phyloP scores from a whole-genome alignment of 1,140 invertebrate species.

The Cyclargus thomasi region DNA sequence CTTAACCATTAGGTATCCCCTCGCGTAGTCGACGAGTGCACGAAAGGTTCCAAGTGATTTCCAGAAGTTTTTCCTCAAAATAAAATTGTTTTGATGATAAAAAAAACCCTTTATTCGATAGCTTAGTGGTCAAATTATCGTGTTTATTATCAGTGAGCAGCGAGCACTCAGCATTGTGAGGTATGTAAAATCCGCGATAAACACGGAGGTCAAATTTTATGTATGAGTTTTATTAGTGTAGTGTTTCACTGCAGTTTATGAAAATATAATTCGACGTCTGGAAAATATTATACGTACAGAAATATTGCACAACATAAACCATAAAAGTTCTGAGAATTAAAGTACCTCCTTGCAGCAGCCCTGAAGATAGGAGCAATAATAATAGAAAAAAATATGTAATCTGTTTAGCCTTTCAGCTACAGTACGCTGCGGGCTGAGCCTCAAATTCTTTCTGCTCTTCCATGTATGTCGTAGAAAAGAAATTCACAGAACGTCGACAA shows the following conservation, averaged over 20 bases:
- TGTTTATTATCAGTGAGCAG: neutral
- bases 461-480: too few relatives aligned
- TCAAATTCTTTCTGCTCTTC: too few relatives aligned
- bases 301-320: too few relatives aligned
- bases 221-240: neutral
- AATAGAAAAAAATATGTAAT: too few relatives aligned
- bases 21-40: slow-evolving; percentile 29
- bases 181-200: neutral
- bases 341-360: too few relatives aligned
- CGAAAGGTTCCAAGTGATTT: slow-evolving; percentile 22
- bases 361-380: too few relatives aligned
- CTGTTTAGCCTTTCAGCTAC: too few relatives aligned
- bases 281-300: too few relatives aligned
- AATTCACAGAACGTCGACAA: too few relatives aligned
- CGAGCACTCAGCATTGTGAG: slow-evolving; percentile 4
- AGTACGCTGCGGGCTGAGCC: too few relatives aligned
- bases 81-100: slow-evolving; percentile 31
- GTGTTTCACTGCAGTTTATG: neutral
- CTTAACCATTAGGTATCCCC: slow-evolving; percentile 36
- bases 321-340: too few relatives aligned
- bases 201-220: neutral
- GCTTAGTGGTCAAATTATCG: neutral
- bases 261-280: neutral
- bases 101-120: slow-evolving; percentile 16
- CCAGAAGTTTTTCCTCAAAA: slow-evolving; percentile 31